Evolutionary conservation across 2,888 invertebrate species (phyloP).

Genomic region (Chaetogeoica ovagalla): DNA sequence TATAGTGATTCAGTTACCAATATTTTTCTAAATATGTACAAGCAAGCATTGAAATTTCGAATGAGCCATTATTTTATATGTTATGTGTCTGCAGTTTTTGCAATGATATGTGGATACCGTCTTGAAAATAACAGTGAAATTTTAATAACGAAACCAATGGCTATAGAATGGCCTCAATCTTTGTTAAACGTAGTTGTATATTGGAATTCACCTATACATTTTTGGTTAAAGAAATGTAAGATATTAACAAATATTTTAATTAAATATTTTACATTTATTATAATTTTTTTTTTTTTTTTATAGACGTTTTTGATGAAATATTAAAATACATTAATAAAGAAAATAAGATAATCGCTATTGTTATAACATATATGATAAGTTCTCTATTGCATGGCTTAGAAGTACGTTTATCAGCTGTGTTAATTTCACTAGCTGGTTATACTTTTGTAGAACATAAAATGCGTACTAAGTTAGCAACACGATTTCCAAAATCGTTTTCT

Average conservation of each 20-base stretch:
- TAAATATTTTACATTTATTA: neutral
- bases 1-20: constrained; percentile 5
- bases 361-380: constrained; percentile 20
- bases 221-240: constrained; percentile 45
- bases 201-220: constrained; percentile 43
- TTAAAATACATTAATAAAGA: constrained; percentile 11
- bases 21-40: constrained; percentile 26
- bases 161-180: constrained; percentile 33
- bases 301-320: constrained; percentile 41
- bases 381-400: constrained; percentile 41
- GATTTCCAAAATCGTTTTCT: constrained; percentile 18
- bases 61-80: constrained; percentile 41
- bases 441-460: constrained; percentile 32
- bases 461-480: constrained; percentile 33
- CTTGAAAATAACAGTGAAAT: constrained; percentile 17
- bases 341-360: constrained; percentile 10
- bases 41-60: constrained; percentile 37
- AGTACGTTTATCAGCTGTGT: constrained; percentile 36
- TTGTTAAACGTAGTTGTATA: constrained; percentile 3
- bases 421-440: constrained; percentile 29
- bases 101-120: constrained; percentile 27
- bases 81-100: constrained; percentile 13
- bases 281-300: neutral
- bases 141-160: neutral
- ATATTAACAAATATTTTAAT: neutral